phyloP scores from a whole-genome alignment of 2,113 vertebrate species.

The Hydrochoerus hydrochaeris region DNA sequence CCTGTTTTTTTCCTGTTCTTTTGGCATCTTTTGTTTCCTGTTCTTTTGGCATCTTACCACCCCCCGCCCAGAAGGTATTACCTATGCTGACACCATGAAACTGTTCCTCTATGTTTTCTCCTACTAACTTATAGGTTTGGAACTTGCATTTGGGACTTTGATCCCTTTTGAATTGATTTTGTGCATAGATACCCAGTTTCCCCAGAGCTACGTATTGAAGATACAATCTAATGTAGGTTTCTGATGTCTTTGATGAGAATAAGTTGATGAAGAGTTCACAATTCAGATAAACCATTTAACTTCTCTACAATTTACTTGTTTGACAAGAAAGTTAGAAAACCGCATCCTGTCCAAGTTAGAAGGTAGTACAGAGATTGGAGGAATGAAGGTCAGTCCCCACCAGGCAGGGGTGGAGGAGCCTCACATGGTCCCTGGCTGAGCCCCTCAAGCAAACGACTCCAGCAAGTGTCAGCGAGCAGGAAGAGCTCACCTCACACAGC shows the following conservation, averaged over 20 bases:
- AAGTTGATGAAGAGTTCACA: background rate
- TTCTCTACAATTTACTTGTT: background rate
- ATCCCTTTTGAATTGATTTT: background rate
- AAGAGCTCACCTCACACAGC: fast-evolving
- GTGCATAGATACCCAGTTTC: background rate
- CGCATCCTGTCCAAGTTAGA: background rate
- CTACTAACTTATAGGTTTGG: background rate
- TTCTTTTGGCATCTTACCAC: background rate
- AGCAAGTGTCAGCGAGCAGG: no score
- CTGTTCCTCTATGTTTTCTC: background rate
- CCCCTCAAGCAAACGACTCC: no score
- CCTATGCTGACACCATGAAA: no score
- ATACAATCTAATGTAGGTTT: no score
- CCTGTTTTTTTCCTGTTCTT: background rate
- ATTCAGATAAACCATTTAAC: background rate
- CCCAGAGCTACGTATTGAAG: background rate
- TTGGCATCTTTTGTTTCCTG: background rate
- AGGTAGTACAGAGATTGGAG: background rate
- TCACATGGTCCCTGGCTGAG: fast-evolving
- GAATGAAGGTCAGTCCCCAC: background rate
- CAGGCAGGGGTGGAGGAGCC: background rate
- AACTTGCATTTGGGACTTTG: background rate
- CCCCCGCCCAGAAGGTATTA: no score
- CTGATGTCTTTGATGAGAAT: background rate
- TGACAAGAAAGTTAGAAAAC: background rate